phyloP scores from a whole-genome alignment of 2,797 vertebrate species.

The Hypotaenidia okinawae region DNA sequence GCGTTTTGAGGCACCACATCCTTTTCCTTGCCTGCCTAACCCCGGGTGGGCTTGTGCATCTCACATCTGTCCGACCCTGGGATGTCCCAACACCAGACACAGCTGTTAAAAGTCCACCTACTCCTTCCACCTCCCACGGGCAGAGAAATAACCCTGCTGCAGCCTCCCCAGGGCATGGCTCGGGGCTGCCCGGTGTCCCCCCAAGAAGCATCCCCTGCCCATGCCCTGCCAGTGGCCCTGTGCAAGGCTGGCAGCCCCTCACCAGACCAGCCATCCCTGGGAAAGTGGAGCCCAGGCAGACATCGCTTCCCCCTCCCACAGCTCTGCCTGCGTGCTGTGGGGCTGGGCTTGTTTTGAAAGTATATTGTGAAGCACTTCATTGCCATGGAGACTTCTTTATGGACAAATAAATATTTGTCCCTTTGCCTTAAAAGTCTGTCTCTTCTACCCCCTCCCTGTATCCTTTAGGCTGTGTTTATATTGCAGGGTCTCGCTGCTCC shows the following conservation, averaged over 20 bases:
- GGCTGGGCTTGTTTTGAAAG: slow-evolving; percentile 12
- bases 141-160: not conserved
- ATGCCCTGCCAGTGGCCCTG: not conserved
- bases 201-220: not conserved
- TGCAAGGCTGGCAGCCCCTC: not conserved
- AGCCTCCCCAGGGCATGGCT: no score
- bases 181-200: accelerated
- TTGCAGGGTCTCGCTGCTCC: not conserved
- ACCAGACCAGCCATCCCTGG: accelerated
- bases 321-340: accelerated
- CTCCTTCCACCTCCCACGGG: not conserved
- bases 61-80: accelerated
- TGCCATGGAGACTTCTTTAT: slow-evolving; percentile 27
- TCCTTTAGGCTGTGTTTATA: not conserved
- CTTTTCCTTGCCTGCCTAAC: not conserved
- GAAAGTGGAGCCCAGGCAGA: not conserved
- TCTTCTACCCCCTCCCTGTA: accelerated
- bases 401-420: slow-evolving; percentile 52
- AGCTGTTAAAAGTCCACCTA: not conserved
- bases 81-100: not conserved
- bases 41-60: not conserved
- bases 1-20: not conserved
- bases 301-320: accelerated
- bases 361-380: not conserved
- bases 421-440: not conserved